Evolutionary conservation across 2,888 invertebrate species (phyloP), one percentile per base, ranked within the genome.

Genomic region (Drosophila silvestris): DNA sequence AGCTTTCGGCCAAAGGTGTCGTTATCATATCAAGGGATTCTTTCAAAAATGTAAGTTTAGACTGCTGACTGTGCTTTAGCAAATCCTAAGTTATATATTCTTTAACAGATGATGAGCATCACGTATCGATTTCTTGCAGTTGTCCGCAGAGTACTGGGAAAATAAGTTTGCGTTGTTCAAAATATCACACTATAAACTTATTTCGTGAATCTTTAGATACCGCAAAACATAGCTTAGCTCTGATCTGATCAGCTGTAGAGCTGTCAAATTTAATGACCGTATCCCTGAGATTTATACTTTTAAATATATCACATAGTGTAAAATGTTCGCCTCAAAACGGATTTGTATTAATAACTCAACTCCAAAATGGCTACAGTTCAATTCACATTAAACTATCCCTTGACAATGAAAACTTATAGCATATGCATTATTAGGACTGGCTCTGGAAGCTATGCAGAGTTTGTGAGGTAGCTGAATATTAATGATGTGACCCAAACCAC

Each of bases 401-500:
- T 91, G 89, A 81, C 90, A 90, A 82, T 85, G 90, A 80, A 73
- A 71, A 28, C 10, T 16, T 54, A 33, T 9, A 50, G 41, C 30
- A 19, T 32, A 53, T 57, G 33, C 50, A 60, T 30, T 14, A 12
- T 59, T 53, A 10, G 14, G 61, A 59, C 50, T 57, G 56, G 30
- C 41, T 26, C 44, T 59, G 12, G 44, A 41, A n/a, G 37, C n/a
- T 44, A 4, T 28, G n/a, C 30, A 14, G 39, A 54, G 41, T 41
- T 28, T 22, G 47, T 53, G 56, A 75, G 74, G 67, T 74, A 75
- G 79, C 78, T 67, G 67, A 56, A 79, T 58, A 70, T 79, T 79
- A 74, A 75, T 74, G 63, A 75, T 62, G 70, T 85, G 85, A 74
- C 79, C 85, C 71, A 79, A 89, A 76, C 87, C 79, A 83, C 77